Evolutionary conservation across 2,797 vertebrate genomes (phyloP).

Genomic region (Malacoraja senta): DNA sequence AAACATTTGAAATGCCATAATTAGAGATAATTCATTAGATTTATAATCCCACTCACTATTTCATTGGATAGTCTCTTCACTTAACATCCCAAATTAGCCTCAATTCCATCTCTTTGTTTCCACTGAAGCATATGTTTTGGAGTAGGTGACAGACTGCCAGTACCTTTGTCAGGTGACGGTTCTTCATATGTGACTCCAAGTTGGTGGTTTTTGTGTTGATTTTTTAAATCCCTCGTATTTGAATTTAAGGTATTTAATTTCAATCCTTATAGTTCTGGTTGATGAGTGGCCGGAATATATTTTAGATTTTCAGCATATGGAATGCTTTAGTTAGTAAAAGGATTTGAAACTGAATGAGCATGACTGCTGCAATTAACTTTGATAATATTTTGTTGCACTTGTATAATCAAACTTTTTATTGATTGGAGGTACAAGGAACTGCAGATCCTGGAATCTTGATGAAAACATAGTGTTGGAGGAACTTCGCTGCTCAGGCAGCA

Average conservation of each 20-base stretch:
- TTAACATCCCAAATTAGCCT: neutral
- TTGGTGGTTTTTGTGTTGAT: neutral
- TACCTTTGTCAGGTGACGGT: neutral
- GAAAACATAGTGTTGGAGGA: no score
- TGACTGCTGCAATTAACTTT: neutral
- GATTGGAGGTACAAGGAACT: no score
- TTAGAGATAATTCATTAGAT: neutral
- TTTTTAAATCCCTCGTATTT: neutral
- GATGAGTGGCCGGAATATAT: neutral
- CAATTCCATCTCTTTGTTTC: no score
- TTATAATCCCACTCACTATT: neutral
- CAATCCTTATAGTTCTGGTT: neutral
- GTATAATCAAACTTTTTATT: neutral
- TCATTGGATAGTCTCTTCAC: neutral
- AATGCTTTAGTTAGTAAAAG: neutral
- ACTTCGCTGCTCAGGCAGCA: no score
- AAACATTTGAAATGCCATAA: neutral
- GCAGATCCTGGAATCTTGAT: no score
- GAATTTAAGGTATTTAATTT: neutral
- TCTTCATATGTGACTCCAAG: neutral
- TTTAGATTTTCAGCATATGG: neutral
- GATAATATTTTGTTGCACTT: neutral
- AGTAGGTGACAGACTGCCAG: neutral
- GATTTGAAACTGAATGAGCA: neutral
- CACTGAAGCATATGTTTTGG: neutral